Percentiles rank a stretch among this genome's conserved stretches.
These are phyloP conservation scores for Pandemis cinnamomeana DNA, from an alignment of 2,888 invertebrate genomes.

Conservation along the genomic window DNA sequence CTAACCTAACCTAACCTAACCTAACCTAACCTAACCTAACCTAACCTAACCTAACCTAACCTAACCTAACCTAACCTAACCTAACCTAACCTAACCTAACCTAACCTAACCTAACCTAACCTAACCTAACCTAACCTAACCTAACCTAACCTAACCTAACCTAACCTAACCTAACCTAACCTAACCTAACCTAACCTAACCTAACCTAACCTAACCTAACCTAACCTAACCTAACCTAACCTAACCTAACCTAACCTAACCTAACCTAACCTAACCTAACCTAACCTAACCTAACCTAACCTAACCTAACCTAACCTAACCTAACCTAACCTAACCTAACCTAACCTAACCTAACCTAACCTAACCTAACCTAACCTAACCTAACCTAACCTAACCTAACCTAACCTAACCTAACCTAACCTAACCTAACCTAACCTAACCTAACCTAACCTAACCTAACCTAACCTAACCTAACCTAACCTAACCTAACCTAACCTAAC, in stretches of 20 bases:
- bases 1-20: too few relatives aligned
- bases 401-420: conserved; percentile 14
- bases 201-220: conserved; percentile 35
- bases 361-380: conserved; percentile 6
- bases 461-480: too few relatives aligned
- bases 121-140: conserved; percentile 31
- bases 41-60: conserved; percentile 22
- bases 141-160: conserved; percentile 35
- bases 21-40: conserved; percentile 20
- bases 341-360: conserved; percentile 25
- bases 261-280: conserved; percentile 28
- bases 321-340: conserved; percentile 23
- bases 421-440: too few relatives aligned
- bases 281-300: conserved; percentile 22
- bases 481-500: too few relatives aligned
- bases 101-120: conserved; percentile 21
- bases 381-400: conserved; percentile 14
- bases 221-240: conserved; percentile 37
- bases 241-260: conserved; percentile 43
- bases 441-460: too few relatives aligned
- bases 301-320: conserved; percentile 24
- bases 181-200: conserved; percentile 38
- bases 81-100: conserved; percentile 32
- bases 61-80: conserved; percentile 25
- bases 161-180: conserved; percentile 38